Evolutionary conservation across 92 coral and sea anemone species (phyloP).

Genomic region (Zoanthus sansibaricus): DNA sequence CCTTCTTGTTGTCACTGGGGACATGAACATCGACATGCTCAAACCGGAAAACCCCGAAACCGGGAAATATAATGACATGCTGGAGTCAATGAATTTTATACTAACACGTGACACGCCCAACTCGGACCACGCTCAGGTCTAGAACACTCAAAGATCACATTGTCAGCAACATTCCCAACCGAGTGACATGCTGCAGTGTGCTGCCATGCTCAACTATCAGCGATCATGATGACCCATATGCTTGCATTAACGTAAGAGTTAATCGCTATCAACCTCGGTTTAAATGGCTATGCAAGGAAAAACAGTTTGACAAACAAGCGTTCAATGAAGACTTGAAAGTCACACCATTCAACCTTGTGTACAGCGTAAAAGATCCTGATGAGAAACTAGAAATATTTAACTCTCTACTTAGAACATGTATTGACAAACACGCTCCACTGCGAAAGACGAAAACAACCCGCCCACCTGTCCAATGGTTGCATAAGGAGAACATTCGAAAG

Average conservation of each 20-base stretch:
- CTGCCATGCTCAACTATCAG: slow-evolving; percentile 32
- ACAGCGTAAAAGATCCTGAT: slow-evolving; percentile 50
- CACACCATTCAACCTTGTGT: slow-evolving; percentile 45
- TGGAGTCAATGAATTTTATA: slow-evolving; percentile 18
- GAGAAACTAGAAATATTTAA: background rate
- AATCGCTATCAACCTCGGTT: too few species aligned
- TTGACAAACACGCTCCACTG: slow-evolving; percentile 41
- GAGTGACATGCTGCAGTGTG: slow-evolving; percentile 41
- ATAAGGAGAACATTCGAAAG: slow-evolving; percentile 43
- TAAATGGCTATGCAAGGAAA: slow-evolving; percentile 32
- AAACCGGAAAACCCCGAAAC: slow-evolving; percentile 19
- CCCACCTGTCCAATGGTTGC: slow-evolving; percentile 35
- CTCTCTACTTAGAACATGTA: slow-evolving; percentile 56
- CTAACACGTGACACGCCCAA: slow-evolving; percentile 21
- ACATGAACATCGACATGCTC: slow-evolving; percentile 31
- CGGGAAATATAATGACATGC: slow-evolving; percentile 9
- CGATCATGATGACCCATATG: too few species aligned
- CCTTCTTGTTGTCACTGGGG: slow-evolving; percentile 47
- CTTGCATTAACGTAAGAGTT: too few species aligned
- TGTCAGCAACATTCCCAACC: slow-evolving; percentile 35
- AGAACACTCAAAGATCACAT: slow-evolving; percentile 48
- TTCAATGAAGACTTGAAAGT: slow-evolving; percentile 38
- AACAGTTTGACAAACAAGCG: slow-evolving; percentile 22
- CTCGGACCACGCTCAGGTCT: slow-evolving; percentile 14
- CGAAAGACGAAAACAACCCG: slow-evolving; percentile 8